Conservation (phyloP, 2,888 invertebrate species). For the Ormyrus thymus region DNA sequence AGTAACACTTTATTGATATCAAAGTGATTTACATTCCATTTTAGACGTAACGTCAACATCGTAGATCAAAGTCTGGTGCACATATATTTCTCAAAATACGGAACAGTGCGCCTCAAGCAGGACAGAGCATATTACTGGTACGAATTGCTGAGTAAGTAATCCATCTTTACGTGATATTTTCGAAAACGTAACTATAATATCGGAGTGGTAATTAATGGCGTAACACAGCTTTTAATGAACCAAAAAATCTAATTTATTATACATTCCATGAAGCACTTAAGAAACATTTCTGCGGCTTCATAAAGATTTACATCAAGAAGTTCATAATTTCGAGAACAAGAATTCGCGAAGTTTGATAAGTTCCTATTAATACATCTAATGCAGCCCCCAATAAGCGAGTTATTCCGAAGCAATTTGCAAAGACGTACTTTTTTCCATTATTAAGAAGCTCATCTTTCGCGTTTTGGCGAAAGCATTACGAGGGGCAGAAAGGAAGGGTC, state of each 20-base stretch:
- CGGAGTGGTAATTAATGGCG: no score
- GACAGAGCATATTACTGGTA: conserved; percentile 70
- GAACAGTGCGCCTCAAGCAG: conserved; percentile 66
- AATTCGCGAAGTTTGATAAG: no score
- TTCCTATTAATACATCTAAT: no score
- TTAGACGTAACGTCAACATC: conserved; percentile 60
- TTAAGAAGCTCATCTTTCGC: conserved; percentile 20
- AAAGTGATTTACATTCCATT: background rate
- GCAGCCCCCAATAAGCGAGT: no score
- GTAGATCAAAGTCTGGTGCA: conserved; percentile 66
- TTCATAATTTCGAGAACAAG: no score
- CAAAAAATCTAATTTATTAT: no score
- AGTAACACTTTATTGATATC: background rate
- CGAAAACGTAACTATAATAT: no score
- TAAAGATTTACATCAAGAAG: no score
- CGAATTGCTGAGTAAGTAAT: conserved; percentile 71
- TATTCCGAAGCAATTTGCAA: conserved; percentile 24
- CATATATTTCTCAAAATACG: conserved; percentile 66
- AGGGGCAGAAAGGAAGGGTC: background rate
- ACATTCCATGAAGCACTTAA: no score
- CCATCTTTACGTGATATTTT: no score
- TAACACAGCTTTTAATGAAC: no score
- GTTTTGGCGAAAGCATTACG: conserved; percentile 13
- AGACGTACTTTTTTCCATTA: conserved; percentile 18
- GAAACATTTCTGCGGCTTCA: no score